phyloP scores from a whole-genome alignment of 2,888 invertebrate species.

The Ischnura elegans region DNA sequence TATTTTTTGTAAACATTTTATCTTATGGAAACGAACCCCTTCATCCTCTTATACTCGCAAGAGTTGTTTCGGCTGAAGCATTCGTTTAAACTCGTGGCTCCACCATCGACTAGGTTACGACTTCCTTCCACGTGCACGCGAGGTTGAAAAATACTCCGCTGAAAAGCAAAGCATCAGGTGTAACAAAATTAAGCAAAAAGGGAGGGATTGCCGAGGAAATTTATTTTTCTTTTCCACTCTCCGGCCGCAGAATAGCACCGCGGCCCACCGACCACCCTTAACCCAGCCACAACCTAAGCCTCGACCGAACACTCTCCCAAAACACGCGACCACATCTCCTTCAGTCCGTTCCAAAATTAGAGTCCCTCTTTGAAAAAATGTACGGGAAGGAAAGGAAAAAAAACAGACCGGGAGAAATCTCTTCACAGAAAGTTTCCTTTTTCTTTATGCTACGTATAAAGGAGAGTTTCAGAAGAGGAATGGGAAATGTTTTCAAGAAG shows the following conservation, averaged over 20 bases:
- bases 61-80: background rate
- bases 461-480: background rate
- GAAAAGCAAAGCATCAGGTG: background rate
- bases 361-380: slow-evolving; percentile 1
- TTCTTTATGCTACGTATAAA: background rate
- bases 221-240: background rate
- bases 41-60: no score
- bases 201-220: background rate
- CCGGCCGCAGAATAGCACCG: background rate
- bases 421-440: background rate
- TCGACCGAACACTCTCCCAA: background rate
- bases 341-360: slow-evolving; percentile 4
- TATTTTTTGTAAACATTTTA: no score
- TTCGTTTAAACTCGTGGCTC: background rate
- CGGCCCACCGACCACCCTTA: background rate
- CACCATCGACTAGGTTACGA: background rate
- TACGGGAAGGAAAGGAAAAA: background rate
- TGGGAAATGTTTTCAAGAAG: background rate
- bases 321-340: background rate
- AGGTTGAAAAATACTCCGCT: background rate
- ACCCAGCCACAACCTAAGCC: background rate
- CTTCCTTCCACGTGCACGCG: background rate
- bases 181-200: background rate
- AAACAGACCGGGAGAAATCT: background rate
- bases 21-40: no score